Percentiles rank a stretch among this genome's conserved stretches.
Conservation (phyloP, 2,113 vertebrate species). For the Zingel zingel region DNA sequence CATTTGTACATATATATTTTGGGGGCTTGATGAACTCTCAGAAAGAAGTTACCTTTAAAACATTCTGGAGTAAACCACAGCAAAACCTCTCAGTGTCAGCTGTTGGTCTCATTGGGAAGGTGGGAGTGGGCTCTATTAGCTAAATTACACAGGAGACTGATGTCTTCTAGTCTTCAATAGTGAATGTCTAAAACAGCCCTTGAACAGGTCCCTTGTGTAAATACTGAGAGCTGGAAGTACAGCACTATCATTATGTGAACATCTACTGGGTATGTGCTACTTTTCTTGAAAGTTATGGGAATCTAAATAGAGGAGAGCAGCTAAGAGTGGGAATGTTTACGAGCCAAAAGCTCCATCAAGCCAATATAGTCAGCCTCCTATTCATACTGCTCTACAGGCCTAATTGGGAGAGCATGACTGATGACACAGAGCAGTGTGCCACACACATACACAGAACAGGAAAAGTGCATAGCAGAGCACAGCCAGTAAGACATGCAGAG, state of each 20-base stretch:
- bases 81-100: conserved; percentile 9
- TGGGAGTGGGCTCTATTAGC: conserved; percentile 57
- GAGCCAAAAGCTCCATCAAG: conserved; percentile 55
- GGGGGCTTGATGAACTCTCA: conserved; percentile 24
- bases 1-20: conserved; percentile 26
- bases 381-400: conserved; percentile 50
- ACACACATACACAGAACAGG: conserved; percentile 69
- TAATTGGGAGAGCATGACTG: conserved; percentile 80
- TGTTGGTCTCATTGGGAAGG: not conserved
- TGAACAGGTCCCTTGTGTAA: conserved; percentile 43
- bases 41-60: conserved; percentile 48
- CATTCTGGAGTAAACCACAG: conserved; percentile 16
- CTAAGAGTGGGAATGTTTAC: conserved; percentile 53
- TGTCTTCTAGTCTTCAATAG: conserved; percentile 36
- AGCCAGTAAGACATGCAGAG: conserved; percentile 72
- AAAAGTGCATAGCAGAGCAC: conserved; percentile 51
- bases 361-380: conserved; percentile 60
- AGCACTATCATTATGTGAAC: conserved; percentile 69
- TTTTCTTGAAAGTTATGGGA: conserved; percentile 63
- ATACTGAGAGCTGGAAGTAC: conserved; percentile 38
- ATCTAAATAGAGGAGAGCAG: conserved; percentile 57
- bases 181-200: conserved; percentile 30
- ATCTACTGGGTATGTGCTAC: conserved; percentile 56
- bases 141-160: conserved; percentile 63
- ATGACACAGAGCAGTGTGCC: conserved; percentile 68